These are phyloP conservation scores for Fulmarus glacialis DNA, from an alignment of 2,113 vertebrate genomes.

Conservation along the genomic window DNA sequence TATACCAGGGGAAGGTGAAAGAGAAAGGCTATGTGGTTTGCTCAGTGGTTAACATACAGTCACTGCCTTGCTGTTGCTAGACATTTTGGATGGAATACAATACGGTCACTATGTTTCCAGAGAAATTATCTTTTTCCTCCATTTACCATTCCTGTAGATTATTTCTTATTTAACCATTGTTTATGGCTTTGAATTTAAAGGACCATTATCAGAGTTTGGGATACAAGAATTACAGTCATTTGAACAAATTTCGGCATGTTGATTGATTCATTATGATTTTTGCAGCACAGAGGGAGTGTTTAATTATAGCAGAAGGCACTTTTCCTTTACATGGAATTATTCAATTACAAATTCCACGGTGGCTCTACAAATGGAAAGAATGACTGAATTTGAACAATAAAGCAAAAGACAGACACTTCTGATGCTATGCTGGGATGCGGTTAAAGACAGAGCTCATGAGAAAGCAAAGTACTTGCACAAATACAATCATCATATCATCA, in stretches of 20 bases:
- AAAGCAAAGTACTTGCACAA: constrained; percentile 5
- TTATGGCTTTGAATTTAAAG: not conserved
- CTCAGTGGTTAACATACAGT: not conserved
- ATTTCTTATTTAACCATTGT: not conserved
- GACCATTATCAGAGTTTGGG: not conserved
- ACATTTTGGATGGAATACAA: not conserved
- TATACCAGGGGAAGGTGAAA: not conserved
- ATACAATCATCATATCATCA: not conserved
- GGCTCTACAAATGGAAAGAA: not conserved
- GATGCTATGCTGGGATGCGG: not conserved
- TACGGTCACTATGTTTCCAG: not conserved
- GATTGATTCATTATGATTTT: not conserved
- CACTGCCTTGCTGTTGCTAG: not conserved
- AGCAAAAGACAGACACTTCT: not conserved
- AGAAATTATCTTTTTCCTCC: not conserved
- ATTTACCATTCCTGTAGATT: not conserved
- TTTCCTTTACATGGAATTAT: not conserved
- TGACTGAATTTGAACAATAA: not conserved
- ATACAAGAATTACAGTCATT: not conserved
- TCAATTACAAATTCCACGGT: constrained; percentile 6
- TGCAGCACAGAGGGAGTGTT: not conserved
- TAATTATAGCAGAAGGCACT: not conserved
- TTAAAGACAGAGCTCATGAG: not conserved
- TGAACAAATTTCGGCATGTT: not conserved
- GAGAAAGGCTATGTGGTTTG: not conserved